phyloP scores from a whole-genome alignment of 1,140 invertebrate genomes.

The Laupala kohalensis region DNA sequence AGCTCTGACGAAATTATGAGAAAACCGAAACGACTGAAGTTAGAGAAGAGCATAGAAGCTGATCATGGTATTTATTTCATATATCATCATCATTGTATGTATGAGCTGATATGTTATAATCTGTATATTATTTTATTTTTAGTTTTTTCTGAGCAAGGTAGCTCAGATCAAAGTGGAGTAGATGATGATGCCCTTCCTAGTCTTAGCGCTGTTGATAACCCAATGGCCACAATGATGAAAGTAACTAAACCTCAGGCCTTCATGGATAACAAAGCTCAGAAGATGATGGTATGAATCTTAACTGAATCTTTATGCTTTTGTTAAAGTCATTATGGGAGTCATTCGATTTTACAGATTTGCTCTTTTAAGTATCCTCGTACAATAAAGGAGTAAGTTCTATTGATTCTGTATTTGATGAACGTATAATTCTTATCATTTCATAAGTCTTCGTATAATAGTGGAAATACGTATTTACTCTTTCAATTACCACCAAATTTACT shows the following conservation, averaged over 20 bases:
- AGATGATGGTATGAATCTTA: constrained; percentile 9
- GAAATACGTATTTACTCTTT: not conserved
- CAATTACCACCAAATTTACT: too few species aligned
- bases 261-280: constrained; percentile 10
- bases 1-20: not conserved
- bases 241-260: not conserved
- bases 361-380: not conserved
- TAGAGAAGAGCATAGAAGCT: not conserved
- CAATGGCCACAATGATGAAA: not conserved
- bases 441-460: not conserved
- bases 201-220: not conserved
- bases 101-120: not conserved
- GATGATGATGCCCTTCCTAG: not conserved
- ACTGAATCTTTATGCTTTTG: not conserved
- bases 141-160: not conserved
- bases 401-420: not conserved
- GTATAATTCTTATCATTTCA: not conserved
- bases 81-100: not conserved
- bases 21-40: not conserved
- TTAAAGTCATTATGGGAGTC: not conserved
- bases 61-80: not conserved
- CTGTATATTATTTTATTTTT: not conserved
- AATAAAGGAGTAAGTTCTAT: not conserved
- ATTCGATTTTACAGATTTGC: not conserved
- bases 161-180: not conserved